Percentiles rank a stretch among this genome's conserved stretches.
phyloP scores from a whole-genome alignment of 2,797 vertebrate genomes.

The Pseudomugil tenellus region DNA sequence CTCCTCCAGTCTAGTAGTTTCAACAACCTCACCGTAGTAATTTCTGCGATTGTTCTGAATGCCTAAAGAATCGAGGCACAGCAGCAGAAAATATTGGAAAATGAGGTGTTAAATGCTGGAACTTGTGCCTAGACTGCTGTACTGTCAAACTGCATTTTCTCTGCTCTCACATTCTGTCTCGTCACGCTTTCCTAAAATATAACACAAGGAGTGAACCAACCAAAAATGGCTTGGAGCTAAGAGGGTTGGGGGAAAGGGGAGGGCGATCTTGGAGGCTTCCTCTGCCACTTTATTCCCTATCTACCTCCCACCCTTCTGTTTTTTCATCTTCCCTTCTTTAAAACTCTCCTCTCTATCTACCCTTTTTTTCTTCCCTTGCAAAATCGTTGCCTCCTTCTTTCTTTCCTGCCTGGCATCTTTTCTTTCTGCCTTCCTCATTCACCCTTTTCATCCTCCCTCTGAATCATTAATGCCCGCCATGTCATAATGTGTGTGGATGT shows the following conservation, averaged over 20 bases:
- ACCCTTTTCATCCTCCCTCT: slow-evolving; percentile 62
- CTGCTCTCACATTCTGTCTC: slow-evolving; percentile 58
- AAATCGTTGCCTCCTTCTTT: slow-evolving; percentile 41
- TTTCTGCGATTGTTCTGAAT: slow-evolving; percentile 21
- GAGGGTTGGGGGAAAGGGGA: no score
- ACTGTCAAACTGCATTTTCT: slow-evolving; percentile 59
- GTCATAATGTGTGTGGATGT: slow-evolving; percentile 79
- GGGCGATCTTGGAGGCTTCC: no score
- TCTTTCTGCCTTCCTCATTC: slow-evolving; percentile 52
- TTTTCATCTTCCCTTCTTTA: slow-evolving; percentile 51
- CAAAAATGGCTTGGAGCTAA: slow-evolving; percentile 55
- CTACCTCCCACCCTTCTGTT: slow-evolving; percentile 42
- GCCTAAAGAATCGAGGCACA: slow-evolving; percentile 7
- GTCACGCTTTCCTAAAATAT: slow-evolving; percentile 70
- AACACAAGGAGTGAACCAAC: slow-evolving; percentile 45
- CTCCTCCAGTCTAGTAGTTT: background rate
- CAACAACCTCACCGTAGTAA: background rate
- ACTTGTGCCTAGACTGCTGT: slow-evolving; percentile 46
- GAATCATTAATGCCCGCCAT: slow-evolving; percentile 77
- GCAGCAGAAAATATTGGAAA: slow-evolving; percentile 41
- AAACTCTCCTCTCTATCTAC: slow-evolving; percentile 18
- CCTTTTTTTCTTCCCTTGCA: background rate
- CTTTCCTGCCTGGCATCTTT: slow-evolving; percentile 63
- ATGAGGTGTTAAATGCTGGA: slow-evolving; percentile 46
- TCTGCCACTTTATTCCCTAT: slow-evolving; percentile 56